Conservation (phyloP, 1,140 invertebrate genomes). For the Euwallacea similis region DNA sequence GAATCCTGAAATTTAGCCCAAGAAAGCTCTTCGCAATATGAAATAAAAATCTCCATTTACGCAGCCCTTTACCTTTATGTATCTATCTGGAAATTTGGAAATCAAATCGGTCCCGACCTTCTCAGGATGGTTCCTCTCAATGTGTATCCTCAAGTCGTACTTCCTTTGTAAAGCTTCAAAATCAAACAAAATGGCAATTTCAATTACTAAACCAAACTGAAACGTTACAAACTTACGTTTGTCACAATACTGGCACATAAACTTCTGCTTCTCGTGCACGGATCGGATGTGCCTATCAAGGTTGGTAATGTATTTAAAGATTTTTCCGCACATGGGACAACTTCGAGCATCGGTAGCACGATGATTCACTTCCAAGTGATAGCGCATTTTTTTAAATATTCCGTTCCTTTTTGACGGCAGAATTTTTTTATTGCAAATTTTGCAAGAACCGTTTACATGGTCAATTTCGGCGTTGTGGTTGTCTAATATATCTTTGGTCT, state of each 20-base stretch:
- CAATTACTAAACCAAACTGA: neutral
- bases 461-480: neutral
- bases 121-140: neutral
- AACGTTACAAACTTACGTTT: neutral
- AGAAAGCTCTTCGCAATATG: neutral
- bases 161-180: neutral
- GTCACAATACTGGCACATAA: constrained; percentile 5
- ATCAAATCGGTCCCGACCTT: neutral
- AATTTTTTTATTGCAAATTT: neutral
- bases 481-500: neutral
- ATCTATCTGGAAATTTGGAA: neutral
- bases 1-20: neutral
- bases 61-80: neutral
- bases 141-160: neutral
- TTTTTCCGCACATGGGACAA: neutral
- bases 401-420: neutral
- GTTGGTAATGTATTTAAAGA: neutral
- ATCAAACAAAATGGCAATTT: neutral
- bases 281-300: neutral
- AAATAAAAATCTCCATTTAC: neutral
- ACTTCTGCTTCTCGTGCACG: neutral
- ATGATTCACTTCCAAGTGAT: neutral
- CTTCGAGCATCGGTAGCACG: neutral
- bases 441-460: neutral
- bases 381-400: neutral